Conservation (phyloP, 2,888 invertebrate species). For the Tetheella fluctuosa region DNA sequence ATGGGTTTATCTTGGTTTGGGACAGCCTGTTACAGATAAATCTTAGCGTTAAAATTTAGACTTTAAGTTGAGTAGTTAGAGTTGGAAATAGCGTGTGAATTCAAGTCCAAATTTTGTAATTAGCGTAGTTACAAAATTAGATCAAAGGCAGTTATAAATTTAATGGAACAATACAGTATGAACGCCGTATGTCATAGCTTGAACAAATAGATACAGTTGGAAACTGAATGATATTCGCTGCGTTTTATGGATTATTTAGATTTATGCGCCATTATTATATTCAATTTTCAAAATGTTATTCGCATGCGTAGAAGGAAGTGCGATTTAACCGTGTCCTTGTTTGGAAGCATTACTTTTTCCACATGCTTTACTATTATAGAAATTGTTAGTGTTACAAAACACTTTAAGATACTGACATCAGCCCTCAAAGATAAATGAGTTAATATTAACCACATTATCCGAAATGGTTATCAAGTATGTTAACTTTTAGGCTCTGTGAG, state of each 20-base stretch:
- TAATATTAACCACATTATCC: too few relatives aligned
- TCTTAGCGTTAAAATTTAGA: not conserved
- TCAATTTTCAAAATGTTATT: not conserved
- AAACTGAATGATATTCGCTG: constrained; percentile 1
- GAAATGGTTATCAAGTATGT: too few relatives aligned
- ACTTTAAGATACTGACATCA: too few relatives aligned
- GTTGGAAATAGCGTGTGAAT: not conserved
- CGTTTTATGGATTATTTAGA: constrained; percentile 4
- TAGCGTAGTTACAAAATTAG: not conserved
- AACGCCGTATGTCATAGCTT: not conserved
- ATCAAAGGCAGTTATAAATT: not conserved
- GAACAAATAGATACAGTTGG: not conserved
- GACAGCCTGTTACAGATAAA: not conserved
- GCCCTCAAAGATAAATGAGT: too few relatives aligned
- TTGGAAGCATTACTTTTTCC: not conserved
- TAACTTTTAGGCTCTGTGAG: too few relatives aligned
- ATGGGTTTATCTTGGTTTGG: not conserved
- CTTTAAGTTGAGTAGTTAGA: not conserved
- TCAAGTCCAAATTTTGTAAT: constrained; percentile 1
- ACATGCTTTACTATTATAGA: not conserved
- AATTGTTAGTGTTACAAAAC: too few relatives aligned
- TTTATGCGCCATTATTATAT: not conserved
- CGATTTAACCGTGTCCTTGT: not conserved
- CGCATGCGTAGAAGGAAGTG: not conserved
- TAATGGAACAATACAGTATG: not conserved